phyloP scores from a whole-genome alignment of 1,140 invertebrate genomes.

The Anastrepha ludens region DNA sequence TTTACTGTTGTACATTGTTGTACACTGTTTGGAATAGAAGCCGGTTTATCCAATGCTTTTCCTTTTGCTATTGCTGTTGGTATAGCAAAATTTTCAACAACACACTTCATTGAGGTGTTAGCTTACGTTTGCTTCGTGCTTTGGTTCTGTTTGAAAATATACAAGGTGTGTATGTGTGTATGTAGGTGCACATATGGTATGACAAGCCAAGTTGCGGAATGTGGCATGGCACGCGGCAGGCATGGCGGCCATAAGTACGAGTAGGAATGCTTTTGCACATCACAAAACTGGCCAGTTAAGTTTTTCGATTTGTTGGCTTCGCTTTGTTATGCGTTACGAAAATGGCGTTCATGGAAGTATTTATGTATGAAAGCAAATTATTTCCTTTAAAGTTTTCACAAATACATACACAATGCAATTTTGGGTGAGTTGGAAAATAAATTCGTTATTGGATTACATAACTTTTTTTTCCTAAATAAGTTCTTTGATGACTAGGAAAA shows the following conservation, averaged over 20 bases:
- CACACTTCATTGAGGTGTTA: too few relatives aligned
- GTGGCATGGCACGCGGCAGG: neutral
- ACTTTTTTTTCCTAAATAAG: too few relatives aligned
- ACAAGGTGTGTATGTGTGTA: too few relatives aligned
- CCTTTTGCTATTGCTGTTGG: constrained; percentile 46
- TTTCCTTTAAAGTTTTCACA: too few relatives aligned
- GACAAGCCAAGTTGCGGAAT: neutral
- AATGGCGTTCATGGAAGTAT: constrained; percentile 19
- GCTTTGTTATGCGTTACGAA: neutral
- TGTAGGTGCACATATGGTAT: too few relatives aligned
- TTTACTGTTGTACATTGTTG: neutral
- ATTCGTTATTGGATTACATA: too few relatives aligned
- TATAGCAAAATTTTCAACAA: neutral
- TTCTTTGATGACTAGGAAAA: too few relatives aligned
- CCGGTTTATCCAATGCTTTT: constrained; percentile 55
- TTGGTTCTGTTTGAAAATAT: too few relatives aligned
- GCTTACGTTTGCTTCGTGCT: neutral
- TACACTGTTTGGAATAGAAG: neutral
- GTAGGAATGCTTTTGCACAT: constrained; percentile 1
- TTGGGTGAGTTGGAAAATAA: too few relatives aligned
- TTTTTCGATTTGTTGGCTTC: constrained; percentile 13
- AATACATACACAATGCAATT: too few relatives aligned
- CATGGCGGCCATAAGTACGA: neutral
- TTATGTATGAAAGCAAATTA: too few relatives aligned
- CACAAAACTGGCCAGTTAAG: constrained; percentile 41